Percentiles rank a stretch among this genome's conserved stretches.
Evolutionary conservation across 1,140 invertebrate genomes (phyloP).

Genomic region (Neuroterus valhalla): DNA sequence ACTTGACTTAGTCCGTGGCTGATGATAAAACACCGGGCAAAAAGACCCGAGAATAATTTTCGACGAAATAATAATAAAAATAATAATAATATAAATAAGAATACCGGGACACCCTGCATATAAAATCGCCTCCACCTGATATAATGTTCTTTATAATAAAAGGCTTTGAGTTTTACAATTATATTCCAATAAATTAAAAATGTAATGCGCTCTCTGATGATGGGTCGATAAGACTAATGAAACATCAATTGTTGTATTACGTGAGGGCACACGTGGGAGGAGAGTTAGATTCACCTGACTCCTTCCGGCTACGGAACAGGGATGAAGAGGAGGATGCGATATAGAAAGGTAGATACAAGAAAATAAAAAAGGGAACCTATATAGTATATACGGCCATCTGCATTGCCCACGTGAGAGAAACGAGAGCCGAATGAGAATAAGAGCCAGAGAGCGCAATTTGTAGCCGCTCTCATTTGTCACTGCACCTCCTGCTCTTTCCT

Average conservation of each 20-base stretch:
- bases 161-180: neutral
- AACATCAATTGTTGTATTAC: slow-evolving; percentile 24
- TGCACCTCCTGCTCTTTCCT: slow-evolving; percentile 52
- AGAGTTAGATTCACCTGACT: slow-evolving; percentile 20
- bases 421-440: slow-evolving; percentile 56
- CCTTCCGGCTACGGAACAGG: slow-evolving; percentile 12
- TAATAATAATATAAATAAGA: too few relatives aligned
- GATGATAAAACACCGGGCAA: too few relatives aligned
- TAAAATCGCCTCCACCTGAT: too few relatives aligned
- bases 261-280: neutral
- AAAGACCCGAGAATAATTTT: too few relatives aligned
- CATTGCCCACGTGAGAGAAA: slow-evolving; percentile 50
- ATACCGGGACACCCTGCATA: too few relatives aligned
- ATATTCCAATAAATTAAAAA: slow-evolving; percentile 3
- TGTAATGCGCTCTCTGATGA: neutral
- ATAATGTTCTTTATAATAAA: neutral
- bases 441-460: slow-evolving; percentile 57
- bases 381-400: slow-evolving; percentile 48
- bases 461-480: slow-evolving; percentile 59
- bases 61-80: too few relatives aligned
- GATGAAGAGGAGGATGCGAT: slow-evolving; percentile 25
- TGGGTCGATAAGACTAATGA: neutral
- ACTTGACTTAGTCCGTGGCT: too few relatives aligned
- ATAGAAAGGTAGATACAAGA: slow-evolving; percentile 36
- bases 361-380: slow-evolving; percentile 45